Percentiles rank a stretch among this genome's conserved stretches.
Evolutionary conservation across 2,113 vertebrate genomes (phyloP).

Genomic region (Cacatua alba): DNA sequence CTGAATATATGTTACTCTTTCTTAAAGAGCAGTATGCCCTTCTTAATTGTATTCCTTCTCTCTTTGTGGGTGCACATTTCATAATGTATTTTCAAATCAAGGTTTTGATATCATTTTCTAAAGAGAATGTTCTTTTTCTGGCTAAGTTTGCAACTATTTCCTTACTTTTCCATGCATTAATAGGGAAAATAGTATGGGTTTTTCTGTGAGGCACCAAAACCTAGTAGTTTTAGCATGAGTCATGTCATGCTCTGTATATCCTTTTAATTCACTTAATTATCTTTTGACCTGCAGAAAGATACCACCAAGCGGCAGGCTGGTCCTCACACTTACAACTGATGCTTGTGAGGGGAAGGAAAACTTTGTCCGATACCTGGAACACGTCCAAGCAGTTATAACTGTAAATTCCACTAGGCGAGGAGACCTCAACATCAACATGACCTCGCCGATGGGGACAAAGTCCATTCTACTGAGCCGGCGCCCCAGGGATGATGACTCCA

Average conservation of each 20-base stretch:
- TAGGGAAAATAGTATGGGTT: not conserved
- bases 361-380: constrained; percentile 98
- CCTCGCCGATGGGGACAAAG: constrained; percentile 97
- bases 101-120: not conserved
- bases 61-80: not conserved
- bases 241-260: accelerated
- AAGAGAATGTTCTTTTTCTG: not conserved
- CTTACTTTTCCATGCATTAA: not conserved
- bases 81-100: not conserved
- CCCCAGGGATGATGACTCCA: constrained; percentile 93
- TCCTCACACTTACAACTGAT: constrained; percentile 86
- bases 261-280: not conserved
- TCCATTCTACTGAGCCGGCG: constrained; percentile 95
- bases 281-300: constrained; percentile 83
- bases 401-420: constrained; percentile 92
- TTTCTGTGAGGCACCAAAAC: not conserved
- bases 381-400: constrained; percentile 94
- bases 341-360: constrained; percentile 95
- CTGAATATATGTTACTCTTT: not conserved
- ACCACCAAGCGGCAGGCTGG: constrained; percentile 84
- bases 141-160: not conserved
- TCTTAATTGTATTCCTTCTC: not conserved
- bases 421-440: constrained; percentile 98
- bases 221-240: not conserved
- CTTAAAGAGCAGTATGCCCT: not conserved